Conservation (phyloP, 2,888 invertebrate genomes). For the Eledone cirrhosa region DNA sequence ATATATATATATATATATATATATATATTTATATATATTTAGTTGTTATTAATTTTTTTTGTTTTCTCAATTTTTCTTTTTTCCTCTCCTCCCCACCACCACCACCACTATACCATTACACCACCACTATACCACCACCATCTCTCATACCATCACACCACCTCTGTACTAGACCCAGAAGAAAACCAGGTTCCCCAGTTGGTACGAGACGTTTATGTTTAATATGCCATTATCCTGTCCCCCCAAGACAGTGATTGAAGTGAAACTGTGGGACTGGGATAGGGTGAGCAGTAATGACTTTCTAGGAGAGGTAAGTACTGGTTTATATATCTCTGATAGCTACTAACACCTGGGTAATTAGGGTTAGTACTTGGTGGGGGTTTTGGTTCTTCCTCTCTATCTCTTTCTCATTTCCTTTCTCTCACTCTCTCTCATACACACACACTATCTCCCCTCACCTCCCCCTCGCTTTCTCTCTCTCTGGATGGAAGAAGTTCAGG, state of each 20-base stretch:
- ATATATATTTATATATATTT: background rate
- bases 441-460: too few species aligned
- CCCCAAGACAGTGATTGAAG: constrained; percentile 32
- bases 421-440: too few species aligned
- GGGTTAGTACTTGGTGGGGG: too few species aligned
- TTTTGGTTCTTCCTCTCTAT: too few species aligned
- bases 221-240: constrained; percentile 35
- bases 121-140: background rate
- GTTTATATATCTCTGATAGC: too few species aligned
- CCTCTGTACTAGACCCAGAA: constrained; percentile 42
- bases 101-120: too few species aligned
- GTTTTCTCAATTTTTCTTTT: too few species aligned
- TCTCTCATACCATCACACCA: background rate
- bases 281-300: constrained; percentile 50
- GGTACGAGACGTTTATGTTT: constrained; percentile 49
- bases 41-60: background rate
- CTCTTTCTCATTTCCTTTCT: too few species aligned
- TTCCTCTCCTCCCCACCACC: too few species aligned
- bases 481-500: too few species aligned
- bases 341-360: too few species aligned
- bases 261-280: constrained; percentile 51
- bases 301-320: constrained; percentile 47
- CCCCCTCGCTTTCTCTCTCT: too few species aligned
- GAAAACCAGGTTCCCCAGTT: constrained; percentile 46
- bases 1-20: constrained; percentile 1